Conservation (phyloP, 1,140 invertebrate genomes). For the Centruroides sculpturatus region DNA sequence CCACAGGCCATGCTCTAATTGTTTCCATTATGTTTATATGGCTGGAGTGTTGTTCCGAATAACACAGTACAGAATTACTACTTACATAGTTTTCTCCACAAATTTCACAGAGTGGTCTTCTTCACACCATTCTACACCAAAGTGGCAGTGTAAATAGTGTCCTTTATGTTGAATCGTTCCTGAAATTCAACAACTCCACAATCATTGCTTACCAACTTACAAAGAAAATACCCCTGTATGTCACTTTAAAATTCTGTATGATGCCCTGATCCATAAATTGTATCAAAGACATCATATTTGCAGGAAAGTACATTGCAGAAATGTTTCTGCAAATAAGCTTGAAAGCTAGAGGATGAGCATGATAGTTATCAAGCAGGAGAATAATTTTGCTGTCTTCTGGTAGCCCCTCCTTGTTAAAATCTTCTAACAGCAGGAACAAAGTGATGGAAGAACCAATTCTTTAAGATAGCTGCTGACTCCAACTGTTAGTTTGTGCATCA, state of each 20-base stretch:
- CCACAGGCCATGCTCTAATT: too few species aligned
- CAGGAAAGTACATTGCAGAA: not conserved
- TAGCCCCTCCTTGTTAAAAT: not conserved
- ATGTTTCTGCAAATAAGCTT: conserved; percentile 1
- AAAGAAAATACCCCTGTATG: not conserved
- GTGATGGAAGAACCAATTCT: not conserved
- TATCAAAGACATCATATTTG: not conserved
- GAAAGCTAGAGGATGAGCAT: not conserved
- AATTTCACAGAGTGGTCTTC: not conserved
- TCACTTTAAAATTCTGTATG: not conserved
- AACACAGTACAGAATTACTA: too few species aligned
- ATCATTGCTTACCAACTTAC: not conserved
- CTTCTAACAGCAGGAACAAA: not conserved
- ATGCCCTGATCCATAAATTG: not conserved
- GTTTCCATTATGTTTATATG: too few species aligned
- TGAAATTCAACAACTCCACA: not conserved
- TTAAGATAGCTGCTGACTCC: not conserved
- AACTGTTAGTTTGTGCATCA: not conserved
- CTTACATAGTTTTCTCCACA: not conserved
- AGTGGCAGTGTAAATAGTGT: not conserved
- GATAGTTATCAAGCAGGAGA: not conserved
- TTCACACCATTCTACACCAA: not conserved
- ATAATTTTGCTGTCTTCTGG: not conserved
- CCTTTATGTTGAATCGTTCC: not conserved
- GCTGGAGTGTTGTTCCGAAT: too few species aligned